phyloP scores from a whole-genome alignment of 2,113 vertebrate species.

The Phaethornis superciliosus region DNA sequence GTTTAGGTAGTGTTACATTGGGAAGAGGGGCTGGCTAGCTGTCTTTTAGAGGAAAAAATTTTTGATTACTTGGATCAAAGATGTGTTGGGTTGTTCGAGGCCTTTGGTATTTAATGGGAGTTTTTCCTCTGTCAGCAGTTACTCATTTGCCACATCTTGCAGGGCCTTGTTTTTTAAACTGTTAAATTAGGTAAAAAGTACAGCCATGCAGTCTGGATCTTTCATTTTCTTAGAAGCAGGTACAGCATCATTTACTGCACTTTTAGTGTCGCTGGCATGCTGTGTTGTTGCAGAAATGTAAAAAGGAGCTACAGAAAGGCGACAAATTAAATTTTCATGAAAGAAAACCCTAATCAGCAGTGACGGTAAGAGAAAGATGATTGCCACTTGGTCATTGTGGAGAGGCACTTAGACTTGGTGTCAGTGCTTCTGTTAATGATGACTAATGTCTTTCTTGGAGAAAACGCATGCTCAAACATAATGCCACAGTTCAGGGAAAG shows the following conservation, averaged over 20 bases:
- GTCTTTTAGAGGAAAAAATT: background rate
- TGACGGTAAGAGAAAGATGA: conserved; percentile 87
- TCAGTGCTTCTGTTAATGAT: conserved; percentile 92
- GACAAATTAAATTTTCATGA: conserved; percentile 84
- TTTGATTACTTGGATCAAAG: background rate
- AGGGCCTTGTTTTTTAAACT: background rate
- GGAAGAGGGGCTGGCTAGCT: background rate
- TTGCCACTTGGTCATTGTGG: conserved; percentile 89
- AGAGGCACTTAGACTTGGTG: conserved; percentile 90
- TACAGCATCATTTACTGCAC: conserved; percentile 28
- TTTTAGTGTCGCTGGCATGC: conserved; percentile 27
- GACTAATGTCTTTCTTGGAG: conserved; percentile 90
- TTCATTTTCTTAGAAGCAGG: background rate
- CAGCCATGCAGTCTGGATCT: background rate
- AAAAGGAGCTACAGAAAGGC: conserved; percentile 63
- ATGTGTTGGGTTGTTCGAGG: background rate
- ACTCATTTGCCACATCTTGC: background rate
- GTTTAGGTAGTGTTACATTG: background rate
- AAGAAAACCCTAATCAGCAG: conserved; percentile 84
- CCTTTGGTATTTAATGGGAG: background rate
- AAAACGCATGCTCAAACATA: conserved; percentile 76
- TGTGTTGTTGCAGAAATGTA: conserved; percentile 52
- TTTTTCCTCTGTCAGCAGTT: background rate
- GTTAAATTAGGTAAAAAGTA: conserved; percentile 26
- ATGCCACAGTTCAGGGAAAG: conserved; percentile 55